Evolutionary conservation across 2,888 invertebrate species (phyloP), one percentile per base, ranked within the genome.

Genomic region (Linyphia triangularis): DNA sequence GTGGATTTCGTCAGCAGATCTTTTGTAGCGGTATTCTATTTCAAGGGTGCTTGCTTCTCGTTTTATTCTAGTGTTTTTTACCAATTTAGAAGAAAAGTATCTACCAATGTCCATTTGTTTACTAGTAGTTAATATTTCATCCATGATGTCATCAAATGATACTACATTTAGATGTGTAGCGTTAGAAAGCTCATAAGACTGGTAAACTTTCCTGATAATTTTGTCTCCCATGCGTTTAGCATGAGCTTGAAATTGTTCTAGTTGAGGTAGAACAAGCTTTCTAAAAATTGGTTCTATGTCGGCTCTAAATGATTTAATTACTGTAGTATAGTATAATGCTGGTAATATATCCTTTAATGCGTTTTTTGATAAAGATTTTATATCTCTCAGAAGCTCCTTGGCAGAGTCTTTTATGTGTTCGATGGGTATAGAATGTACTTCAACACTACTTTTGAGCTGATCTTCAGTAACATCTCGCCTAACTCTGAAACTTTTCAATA

Each of bases 151-250:
- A 2, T 69, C 30, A 22, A 69, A 43, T 0, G 85, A 85, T 0
- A 85, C 70, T 13, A 85, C 10, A n/a, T 43, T 70, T 7, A 85
- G 43, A 22, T 85, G 85, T 0, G 85, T 78, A 2, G 78, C 69
- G 24, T 85, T 85, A 10, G 70, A 70, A 2, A 78, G 26, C 51
- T 78, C 30, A 6, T 61, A 85, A 2, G 78, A 63, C 4, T 40
- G 28, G 24, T 78, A 40, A 5, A 43, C 43, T 24, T 70, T 70
- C 3, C 61, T 19, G 13, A 70, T 22, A 1, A 78, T 19, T n/a
- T 30, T 78, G 1, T 24, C 51, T 0, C 59, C 30, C 9, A 85
- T 33, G 2, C 30, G 24, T 26, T 24, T 43, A 26, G 70, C 28
- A n/a, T 77, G 78, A 4, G 30, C 24, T 16, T 24, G 10, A 0